Evolutionary conservation across 2,113 vertebrate species (phyloP), one percentile per base, ranked within the genome.

Genomic region (Penelope pileata): DNA sequence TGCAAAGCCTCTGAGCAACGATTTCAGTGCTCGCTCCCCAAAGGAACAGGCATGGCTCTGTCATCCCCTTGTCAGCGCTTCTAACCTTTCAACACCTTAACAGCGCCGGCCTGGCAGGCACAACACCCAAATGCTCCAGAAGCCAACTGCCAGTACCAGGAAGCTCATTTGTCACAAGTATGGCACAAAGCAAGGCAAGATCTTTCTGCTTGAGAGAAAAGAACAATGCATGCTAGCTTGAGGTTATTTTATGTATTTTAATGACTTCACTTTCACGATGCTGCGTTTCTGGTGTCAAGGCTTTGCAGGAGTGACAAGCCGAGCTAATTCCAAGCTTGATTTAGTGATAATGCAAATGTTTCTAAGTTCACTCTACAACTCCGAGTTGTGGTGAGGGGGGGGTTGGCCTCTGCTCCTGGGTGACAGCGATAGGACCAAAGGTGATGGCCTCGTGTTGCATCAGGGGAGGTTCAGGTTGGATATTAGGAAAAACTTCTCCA

Each of bases 201-300:
- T 13, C 51, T 63, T 51, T 30, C 17, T 72, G 47, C 79, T 21
- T 9, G 24, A 6, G 22, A n/a, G 26, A 22, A 81, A 22, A 68
- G 38, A 42, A 19, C 58, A 70, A 47, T 2, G 7, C 4, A 8
- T 0, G 1, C 17, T 18, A 76, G 63, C 24, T 32, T 18, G 17
- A 83, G 54, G 18, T 53, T 36, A 5, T 11, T 48, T n/a, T 16
- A 74, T 21, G 2, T 19, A 3, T 10, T 56, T 59, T 9, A 43
- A 36, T 2, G 15, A 36, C 48, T 32, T 53, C 13, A 5, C 32
- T 58, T 36, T 10, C 30, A 27, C 0, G 1, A 36, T 3, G 32
- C 23, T 69, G 60, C 21, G 6, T 15, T 85, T 56, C 9, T 48
- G 43, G 13, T 51, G 34, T 24, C 0, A 1, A 43, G 45, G n/a